These are phyloP conservation scores for Phyto melanocephala DNA, from an alignment of 2,888 invertebrate genomes.

Conservation along the genomic window DNA sequence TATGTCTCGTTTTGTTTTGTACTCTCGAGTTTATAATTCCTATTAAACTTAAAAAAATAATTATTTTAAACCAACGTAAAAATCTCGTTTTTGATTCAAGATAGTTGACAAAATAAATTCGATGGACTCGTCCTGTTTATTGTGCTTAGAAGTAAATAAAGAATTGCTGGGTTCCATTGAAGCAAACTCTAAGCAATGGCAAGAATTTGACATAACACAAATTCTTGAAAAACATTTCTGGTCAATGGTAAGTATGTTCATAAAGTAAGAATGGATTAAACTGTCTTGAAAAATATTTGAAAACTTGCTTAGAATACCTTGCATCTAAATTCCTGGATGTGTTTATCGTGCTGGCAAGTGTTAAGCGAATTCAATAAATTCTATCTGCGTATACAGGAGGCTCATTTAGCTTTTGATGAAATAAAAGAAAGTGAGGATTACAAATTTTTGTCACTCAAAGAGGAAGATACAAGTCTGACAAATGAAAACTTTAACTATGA, in stretches of 20 bases:
- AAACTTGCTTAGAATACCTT: constrained; percentile 27
- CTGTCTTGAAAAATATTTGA: neutral
- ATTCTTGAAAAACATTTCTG: constrained; percentile 54
- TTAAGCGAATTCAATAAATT: constrained; percentile 70
- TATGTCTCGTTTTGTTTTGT: too few species aligned
- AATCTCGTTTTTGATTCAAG: too few species aligned
- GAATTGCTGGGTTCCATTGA: neutral
- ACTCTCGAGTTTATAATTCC: too few species aligned
- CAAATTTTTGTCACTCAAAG: neutral
- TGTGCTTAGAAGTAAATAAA: constrained; percentile 50
- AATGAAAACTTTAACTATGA: neutral
- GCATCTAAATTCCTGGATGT: constrained; percentile 64
- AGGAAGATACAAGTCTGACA: neutral
- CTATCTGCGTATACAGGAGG: constrained; percentile 69
- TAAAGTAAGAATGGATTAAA: neutral
- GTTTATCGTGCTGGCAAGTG: constrained; percentile 70
- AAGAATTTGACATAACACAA: constrained; percentile 16
- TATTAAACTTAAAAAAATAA: too few species aligned
- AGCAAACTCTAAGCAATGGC: constrained; percentile 32
- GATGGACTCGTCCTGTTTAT: constrained; percentile 47
- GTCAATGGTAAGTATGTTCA: constrained; percentile 39
- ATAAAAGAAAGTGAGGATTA: constrained; percentile 62
- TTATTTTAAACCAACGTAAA: too few species aligned
- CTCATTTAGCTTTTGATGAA: constrained; percentile 66
- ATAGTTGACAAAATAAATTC: too few species aligned